Percentiles rank a stretch among this genome's conserved stretches.
Evolutionary conservation across 2,888 invertebrate species (phyloP).

Genomic region (Heterodera filipjevi): DNA sequence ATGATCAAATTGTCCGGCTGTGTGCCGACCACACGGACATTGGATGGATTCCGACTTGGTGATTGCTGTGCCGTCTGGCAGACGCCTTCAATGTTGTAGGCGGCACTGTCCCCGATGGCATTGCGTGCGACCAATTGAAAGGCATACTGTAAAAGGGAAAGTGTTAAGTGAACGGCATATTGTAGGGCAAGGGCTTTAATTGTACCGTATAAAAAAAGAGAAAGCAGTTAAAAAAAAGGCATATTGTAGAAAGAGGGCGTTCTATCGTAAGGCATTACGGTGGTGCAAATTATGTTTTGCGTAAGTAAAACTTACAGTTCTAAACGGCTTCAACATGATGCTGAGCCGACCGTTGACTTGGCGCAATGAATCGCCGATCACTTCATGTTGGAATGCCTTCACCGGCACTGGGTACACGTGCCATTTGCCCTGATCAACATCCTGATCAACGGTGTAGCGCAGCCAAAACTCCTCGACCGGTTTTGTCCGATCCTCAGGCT

Average conservation of each 20-base stretch:
- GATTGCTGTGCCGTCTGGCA: conserved; percentile 86
- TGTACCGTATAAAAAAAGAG: neutral
- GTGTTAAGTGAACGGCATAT: neutral
- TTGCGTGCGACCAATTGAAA: conserved; percentile 90
- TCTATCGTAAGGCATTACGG: too few species aligned
- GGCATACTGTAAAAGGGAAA: conserved; percentile 76
- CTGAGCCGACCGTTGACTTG: conserved; percentile 49
- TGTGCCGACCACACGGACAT: conserved; percentile 85
- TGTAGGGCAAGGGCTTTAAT: neutral
- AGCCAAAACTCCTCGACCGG: conserved; percentile 65
- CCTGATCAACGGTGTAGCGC: conserved; percentile 60
- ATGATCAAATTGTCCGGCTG: conserved; percentile 88
- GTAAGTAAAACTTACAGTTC: conserved; percentile 36
- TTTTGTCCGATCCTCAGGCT: conserved; percentile 48
- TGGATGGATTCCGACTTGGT: conserved; percentile 89
- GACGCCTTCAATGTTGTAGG: conserved; percentile 49
- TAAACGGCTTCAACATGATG: conserved; percentile 48
- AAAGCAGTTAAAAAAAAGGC: too few species aligned
- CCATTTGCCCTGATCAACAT: conserved; percentile 59
- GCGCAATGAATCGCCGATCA: conserved; percentile 48
- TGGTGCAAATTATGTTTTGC: too few species aligned
- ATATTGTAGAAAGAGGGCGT: too few species aligned
- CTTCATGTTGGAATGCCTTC: conserved; percentile 53
- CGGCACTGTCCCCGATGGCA: conserved; percentile 70
- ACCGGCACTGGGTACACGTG: conserved; percentile 59